These are phyloP conservation scores for Oryzias celebensis DNA, from an alignment of 2,113 vertebrate genomes.

Conservation along the genomic window DNA sequence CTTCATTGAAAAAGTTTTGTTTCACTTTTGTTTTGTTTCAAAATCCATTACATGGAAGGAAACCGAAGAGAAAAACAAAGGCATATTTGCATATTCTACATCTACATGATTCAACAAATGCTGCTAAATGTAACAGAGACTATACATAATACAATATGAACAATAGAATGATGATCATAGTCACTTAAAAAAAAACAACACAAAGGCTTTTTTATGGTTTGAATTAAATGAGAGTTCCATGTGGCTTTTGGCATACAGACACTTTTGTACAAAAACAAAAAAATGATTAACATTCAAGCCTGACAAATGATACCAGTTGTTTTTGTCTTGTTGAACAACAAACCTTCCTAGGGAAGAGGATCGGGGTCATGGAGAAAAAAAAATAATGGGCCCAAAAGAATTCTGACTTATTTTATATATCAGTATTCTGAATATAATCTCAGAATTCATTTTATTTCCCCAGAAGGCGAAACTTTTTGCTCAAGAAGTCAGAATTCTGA, in stretches of 20 bases:
- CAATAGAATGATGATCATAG: constrained; percentile 2
- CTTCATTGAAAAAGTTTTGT: constrained; percentile 29
- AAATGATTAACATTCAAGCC: constrained; percentile 16
- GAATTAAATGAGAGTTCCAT: constrained; percentile 51
- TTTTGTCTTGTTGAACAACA: background rate
- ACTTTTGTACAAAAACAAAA: constrained; percentile 27
- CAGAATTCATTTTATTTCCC: no score
- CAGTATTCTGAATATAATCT: no score
- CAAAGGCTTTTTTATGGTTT: constrained; percentile 43
- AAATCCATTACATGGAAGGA: constrained; percentile 50
- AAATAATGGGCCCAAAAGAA: no score
- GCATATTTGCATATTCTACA: constrained; percentile 34
- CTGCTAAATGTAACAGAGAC: constrained; percentile 40
- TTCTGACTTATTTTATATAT: no score
- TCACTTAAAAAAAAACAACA: constrained; percentile 24
- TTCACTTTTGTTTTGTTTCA: no score
- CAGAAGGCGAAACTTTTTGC: no score
- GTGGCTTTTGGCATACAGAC: constrained; percentile 51
- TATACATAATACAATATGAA: constrained; percentile 37
- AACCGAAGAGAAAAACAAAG: constrained; percentile 28
- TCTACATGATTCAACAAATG: constrained; percentile 41
- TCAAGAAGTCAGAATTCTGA: no score
- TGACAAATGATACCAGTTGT: background rate
- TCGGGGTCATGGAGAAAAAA: no score
- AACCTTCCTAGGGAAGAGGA: no score